phyloP scores from a whole-genome alignment of 2,113 vertebrate species.

The Laticauda laticaudata region DNA sequence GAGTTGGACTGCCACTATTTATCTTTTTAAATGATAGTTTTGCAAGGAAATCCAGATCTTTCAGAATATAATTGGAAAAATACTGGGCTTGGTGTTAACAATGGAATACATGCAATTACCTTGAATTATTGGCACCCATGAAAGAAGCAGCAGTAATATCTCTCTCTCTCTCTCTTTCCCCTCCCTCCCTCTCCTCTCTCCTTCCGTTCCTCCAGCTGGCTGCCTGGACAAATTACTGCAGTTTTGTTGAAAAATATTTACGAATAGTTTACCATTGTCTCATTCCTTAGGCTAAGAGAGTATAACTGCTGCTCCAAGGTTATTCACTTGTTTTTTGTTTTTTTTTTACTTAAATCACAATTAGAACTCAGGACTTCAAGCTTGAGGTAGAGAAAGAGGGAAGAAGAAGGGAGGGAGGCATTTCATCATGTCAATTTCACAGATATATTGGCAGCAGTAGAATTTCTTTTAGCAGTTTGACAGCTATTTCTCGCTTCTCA shows the following conservation, averaged over 20 bases:
- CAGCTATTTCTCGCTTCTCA: constrained; percentile 35
- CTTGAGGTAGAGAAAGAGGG: neutral
- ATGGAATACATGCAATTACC: neutral
- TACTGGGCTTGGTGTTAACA: neutral
- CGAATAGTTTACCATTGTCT: neutral
- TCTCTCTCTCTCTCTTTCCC: no score
- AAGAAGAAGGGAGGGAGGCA: neutral
- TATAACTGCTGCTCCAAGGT: neutral
- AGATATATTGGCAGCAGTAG: constrained; percentile 31
- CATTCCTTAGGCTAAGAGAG: neutral
- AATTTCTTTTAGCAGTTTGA: constrained; percentile 29
- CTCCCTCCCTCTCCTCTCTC: no score
- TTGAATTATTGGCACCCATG: neutral
- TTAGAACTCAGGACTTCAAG: neutral
- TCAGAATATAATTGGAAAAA: neutral
- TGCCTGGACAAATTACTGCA: neutral
- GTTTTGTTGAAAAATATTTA: neutral
- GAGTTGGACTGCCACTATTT: neutral
- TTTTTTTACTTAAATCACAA: neutral
- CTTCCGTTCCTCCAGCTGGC: neutral
- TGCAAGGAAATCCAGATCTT: neutral
- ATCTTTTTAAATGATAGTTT: neutral
- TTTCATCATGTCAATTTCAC: neutral
- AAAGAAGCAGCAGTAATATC: neutral
- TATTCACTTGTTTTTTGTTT: no score